Percentiles rank a stretch among this genome's conserved stretches.
phyloP scores from a whole-genome alignment of 1,140 invertebrate genomes.

The Bombus difficillimus region DNA sequence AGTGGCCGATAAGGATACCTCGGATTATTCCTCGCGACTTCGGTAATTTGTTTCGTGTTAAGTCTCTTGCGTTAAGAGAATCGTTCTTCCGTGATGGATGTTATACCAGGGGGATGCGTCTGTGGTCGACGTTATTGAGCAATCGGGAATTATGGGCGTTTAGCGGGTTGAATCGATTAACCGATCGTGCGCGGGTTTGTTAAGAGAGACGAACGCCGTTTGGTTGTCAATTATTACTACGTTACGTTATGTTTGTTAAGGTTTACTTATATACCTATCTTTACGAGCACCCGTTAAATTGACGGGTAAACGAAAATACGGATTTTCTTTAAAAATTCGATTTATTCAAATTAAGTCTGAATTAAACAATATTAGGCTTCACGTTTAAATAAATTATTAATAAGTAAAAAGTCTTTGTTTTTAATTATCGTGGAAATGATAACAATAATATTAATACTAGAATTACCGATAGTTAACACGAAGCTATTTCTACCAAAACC shows the following conservation, averaged over 20 bases:
- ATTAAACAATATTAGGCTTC: too few species aligned
- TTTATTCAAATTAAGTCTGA: too few species aligned
- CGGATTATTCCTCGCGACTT: not conserved
- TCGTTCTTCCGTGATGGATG: conserved; percentile 16
- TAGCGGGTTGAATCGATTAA: conserved; percentile 2
- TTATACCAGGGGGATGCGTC: not conserved
- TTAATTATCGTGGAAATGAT: too few species aligned
- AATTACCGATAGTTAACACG: too few species aligned
- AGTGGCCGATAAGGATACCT: not conserved
- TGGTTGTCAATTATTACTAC: not conserved
- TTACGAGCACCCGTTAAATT: too few species aligned
- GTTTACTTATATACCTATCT: too few species aligned
- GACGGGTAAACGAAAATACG: too few species aligned
- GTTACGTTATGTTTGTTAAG: not conserved
- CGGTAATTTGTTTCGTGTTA: conserved; percentile 7
- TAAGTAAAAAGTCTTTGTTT: too few species aligned
- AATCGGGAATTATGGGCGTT: conserved; percentile 15
- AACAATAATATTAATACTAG: too few species aligned
- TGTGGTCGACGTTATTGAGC: not conserved
- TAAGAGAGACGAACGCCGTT: not conserved
- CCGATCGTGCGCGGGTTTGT: not conserved
- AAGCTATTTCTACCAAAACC: too few species aligned
- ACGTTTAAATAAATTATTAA: too few species aligned
- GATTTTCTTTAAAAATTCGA: too few species aligned
- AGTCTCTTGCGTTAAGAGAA: not conserved